Evolutionary conservation across 2,113 vertebrate species (phyloP).

Genomic region (Oceanites oceanicus): DNA sequence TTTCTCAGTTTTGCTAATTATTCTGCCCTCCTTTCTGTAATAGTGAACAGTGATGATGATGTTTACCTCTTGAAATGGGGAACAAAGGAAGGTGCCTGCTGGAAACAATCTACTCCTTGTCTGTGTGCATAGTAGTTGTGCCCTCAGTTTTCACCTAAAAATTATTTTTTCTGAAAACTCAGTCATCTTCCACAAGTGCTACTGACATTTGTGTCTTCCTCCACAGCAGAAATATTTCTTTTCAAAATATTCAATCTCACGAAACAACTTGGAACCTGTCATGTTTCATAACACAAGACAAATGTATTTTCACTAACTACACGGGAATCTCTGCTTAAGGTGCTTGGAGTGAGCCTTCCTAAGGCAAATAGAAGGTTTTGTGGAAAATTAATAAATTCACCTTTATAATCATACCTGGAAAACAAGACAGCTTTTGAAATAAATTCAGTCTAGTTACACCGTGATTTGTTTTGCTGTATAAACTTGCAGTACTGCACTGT

Average conservation of each 20-base stretch:
- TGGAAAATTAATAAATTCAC: slow-evolving; percentile 17
- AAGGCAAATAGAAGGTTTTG: slow-evolving; percentile 9
- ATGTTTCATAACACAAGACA: not conserved
- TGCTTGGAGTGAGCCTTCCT: not conserved
- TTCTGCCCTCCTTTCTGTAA: not conserved
- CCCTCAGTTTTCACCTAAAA: not conserved
- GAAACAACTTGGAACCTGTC: not conserved
- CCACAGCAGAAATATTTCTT: not conserved
- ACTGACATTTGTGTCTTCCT: not conserved
- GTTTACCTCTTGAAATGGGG: not conserved
- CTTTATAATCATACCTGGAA: slow-evolving; percentile 11
- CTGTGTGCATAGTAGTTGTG: not conserved
- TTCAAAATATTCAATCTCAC: not conserved
- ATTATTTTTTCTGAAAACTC: not conserved
- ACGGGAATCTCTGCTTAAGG: not conserved
- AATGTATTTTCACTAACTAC: not conserved
- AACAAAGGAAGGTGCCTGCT: not conserved
- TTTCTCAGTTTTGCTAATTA: not conserved
- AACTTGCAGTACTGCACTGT: not conserved
- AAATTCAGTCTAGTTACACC: not conserved
- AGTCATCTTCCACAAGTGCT: not conserved
- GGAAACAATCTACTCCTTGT: not conserved
- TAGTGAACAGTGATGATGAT: not conserved
- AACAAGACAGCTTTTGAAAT: not conserved
- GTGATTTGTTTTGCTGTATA: not conserved